Evolutionary conservation across 2,113 vertebrate species (phyloP), one percentile per base, ranked within the genome.

Genomic region (Choloepus hoffmanni): DNA sequence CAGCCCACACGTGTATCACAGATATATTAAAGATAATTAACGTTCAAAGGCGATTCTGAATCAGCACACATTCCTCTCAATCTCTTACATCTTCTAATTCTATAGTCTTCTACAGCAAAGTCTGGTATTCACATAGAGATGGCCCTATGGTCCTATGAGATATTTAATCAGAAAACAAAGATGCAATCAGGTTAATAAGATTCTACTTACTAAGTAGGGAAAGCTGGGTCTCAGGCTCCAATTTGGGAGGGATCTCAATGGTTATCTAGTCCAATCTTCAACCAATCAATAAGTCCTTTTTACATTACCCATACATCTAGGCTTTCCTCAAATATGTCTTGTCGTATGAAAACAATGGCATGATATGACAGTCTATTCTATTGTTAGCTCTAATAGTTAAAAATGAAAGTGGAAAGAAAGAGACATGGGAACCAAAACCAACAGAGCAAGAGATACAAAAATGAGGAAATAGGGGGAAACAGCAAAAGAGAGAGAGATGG

Each of bases 101-200:
- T 53, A 19, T 7, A 72, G 30, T 65, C 36, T 84, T 65, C 45
- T 77, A 33, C 23, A 85, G 55, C 85, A 28, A 94, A 81, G 21
- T 65, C 14, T 77, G 30, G 12, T 77, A 85, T 70, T 89, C 23
- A 96, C 19, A 85, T 1, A 82, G 11, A 94, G 4, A 68, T 48
- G 11, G 5, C 43, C 7, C 30, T 63, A 23, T 70, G 2, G 2
- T 92, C 30, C 45, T 85, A 68, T 26, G 72, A 72, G 6, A 81
- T 53, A 33, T 48, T 86, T 33, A 94, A 76, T 90, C 53, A 92
- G 26, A 72, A 96, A 88, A 92, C 5, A 95, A 76, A 84, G 26
- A 73, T 55, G 13, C 7, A 96, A 79, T 53, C 82, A 84, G 68
- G 7, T 82, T 88, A 86, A 81, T 55, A 40, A 82, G 48, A 77